Percentiles rank a stretch among this genome's conserved stretches.
Evolutionary conservation across 1,140 invertebrate species (phyloP).

Genomic region (Aphelenchoides fujianensis): DNA sequence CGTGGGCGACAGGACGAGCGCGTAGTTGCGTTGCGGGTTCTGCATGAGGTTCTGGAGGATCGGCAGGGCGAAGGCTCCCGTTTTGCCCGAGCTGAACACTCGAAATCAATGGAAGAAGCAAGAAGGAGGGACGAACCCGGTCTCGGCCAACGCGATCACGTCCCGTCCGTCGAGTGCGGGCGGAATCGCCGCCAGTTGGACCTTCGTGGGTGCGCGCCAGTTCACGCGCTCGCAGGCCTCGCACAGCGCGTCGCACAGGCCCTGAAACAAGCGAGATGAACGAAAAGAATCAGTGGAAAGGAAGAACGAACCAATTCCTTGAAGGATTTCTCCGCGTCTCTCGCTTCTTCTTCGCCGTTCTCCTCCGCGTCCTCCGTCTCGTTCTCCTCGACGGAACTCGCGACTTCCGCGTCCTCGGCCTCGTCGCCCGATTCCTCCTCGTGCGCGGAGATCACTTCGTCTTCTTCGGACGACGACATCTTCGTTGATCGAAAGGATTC

Average conservation of each 20-base stretch:
- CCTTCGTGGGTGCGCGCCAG: constrained; percentile 73
- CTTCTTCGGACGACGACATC: constrained; percentile 11
- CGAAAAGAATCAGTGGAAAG: background rate
- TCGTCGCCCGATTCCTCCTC: background rate
- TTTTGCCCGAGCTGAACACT: constrained; percentile 52
- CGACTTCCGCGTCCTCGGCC: background rate
- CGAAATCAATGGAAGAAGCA: background rate
- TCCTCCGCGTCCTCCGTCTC: background rate
- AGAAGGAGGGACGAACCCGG: constrained; percentile 64
- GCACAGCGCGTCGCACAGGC: constrained; percentile 83
- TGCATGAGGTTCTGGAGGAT: constrained; percentile 57
- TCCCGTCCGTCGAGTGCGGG: constrained; percentile 49
- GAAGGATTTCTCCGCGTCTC: constrained; percentile 45
- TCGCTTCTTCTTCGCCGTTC: constrained; percentile 27
- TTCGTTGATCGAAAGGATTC: too few species aligned
- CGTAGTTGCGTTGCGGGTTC: constrained; percentile 48
- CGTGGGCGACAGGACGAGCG: constrained; percentile 56
- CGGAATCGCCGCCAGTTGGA: constrained; percentile 53
- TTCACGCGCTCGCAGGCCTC: constrained; percentile 85
- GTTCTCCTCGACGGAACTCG: too few species aligned
- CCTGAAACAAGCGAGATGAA: constrained; percentile 65
- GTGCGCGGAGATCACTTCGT: background rate
- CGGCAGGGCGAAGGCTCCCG: constrained; percentile 58
- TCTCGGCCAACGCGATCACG: constrained; percentile 60
- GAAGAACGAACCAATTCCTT: constrained; percentile 39